Evolutionary conservation across 2,888 invertebrate genomes (phyloP).

Genomic region (Leptothorax acervorum): DNA sequence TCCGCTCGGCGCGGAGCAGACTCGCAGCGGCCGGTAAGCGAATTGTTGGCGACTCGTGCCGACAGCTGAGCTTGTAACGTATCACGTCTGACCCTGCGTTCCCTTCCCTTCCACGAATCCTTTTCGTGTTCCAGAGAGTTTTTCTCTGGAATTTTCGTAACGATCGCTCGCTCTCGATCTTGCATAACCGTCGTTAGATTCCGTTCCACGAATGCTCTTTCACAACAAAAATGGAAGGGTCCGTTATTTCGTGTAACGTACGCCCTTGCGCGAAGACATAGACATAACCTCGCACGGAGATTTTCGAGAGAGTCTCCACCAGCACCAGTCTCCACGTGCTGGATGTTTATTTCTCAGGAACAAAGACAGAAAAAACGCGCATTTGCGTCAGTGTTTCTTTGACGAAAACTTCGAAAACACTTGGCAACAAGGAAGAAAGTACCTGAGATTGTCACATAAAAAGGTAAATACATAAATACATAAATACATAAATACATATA

Average conservation of each 20-base stretch:
- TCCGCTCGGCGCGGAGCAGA: constrained; percentile 59
- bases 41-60: constrained; percentile 45
- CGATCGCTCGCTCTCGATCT: background rate
- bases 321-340: background rate
- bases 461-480: background rate
- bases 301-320: background rate
- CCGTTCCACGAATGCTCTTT: background rate
- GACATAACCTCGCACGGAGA: background rate
- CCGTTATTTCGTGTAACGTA: background rate
- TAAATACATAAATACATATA: background rate
- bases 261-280: background rate
- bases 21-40: constrained; percentile 74
- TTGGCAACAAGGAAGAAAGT: background rate
- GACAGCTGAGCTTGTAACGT: background rate
- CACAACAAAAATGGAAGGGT: too few species aligned
- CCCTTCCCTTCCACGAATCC: background rate
- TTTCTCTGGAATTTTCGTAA: background rate
- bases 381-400: background rate
- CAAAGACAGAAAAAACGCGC: background rate
- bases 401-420: background rate
- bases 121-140: background rate
- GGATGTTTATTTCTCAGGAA: background rate
- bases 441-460: background rate
- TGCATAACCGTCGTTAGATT: background rate
- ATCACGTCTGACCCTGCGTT: background rate